These are phyloP conservation scores for Gallinago solitaria DNA, from an alignment of 2,797 vertebrate species.

Conservation along the genomic window DNA sequence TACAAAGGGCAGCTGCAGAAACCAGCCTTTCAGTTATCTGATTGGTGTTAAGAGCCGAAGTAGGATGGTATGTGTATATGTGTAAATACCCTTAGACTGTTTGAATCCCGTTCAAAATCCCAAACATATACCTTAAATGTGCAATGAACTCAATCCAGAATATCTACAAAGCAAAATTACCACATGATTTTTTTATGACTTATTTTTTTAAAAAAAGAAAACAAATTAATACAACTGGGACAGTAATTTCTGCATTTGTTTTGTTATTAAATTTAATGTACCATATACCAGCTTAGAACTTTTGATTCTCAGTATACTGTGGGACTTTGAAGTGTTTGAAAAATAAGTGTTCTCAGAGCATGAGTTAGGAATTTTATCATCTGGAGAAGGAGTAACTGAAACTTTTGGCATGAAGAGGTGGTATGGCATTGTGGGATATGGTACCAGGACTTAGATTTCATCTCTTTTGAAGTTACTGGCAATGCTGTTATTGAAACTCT, in stretches of 20 bases:
- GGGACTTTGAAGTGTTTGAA: background rate
- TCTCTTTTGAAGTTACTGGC: background rate
- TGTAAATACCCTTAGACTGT: background rate
- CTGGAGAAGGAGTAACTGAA: background rate
- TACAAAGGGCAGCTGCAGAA: background rate
- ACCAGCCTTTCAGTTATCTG: background rate
- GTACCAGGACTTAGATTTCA: background rate
- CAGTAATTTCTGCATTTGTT: background rate
- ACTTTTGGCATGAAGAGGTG: background rate
- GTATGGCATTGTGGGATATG: background rate
- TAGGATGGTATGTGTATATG: background rate
- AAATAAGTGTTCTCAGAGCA: background rate
- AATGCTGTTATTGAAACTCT: background rate
- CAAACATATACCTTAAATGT: background rate
- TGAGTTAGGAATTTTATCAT: background rate
- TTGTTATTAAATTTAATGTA: background rate
- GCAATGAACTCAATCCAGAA: background rate
- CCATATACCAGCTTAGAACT: background rate
- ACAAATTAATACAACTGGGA: background rate
- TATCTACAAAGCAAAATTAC: background rate
- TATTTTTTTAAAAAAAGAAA: background rate
- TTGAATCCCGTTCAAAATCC: background rate
- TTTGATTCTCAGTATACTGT: background rate
- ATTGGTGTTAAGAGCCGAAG: background rate
- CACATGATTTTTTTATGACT: background rate